Evolutionary conservation across 2,113 vertebrate species (phyloP).

Genomic region (Zosterops lateralis): DNA sequence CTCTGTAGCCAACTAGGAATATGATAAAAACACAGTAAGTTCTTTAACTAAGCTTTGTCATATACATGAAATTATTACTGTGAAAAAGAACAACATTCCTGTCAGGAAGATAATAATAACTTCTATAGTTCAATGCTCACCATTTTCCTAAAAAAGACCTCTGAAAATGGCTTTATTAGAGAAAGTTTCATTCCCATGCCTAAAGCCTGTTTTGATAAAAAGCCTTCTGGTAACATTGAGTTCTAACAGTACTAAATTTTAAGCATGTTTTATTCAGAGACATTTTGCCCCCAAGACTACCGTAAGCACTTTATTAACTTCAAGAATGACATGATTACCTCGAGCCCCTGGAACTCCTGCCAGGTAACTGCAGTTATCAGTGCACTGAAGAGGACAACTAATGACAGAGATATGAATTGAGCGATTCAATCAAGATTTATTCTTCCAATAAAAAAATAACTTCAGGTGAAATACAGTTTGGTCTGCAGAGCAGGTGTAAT

Average conservation of each 20-base stretch:
- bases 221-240: not conserved
- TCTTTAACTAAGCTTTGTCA: not conserved
- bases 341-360: not conserved
- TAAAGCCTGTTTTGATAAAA: not conserved
- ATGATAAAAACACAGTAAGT: not conserved
- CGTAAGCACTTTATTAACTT: constrained; percentile 31
- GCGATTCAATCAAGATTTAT: constrained; percentile 27
- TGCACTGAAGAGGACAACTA: not conserved
- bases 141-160: not conserved
- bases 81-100: not conserved
- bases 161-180: not conserved
- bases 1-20: not conserved
- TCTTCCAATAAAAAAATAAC: constrained; percentile 35
- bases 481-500: constrained; percentile 20
- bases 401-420: constrained; percentile 8
- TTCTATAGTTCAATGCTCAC: not conserved
- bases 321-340: constrained; percentile 4
- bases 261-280: constrained; percentile 10
- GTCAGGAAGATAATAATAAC: not conserved
- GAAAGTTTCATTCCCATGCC: not conserved
- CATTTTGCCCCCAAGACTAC: constrained; percentile 19
- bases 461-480: constrained; percentile 29
- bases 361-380: not conserved
- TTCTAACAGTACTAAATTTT: not conserved
- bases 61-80: not conserved